Evolutionary conservation across 2,797 vertebrate genomes (phyloP).

Genomic region (Lepilemur ruficaudatus): DNA sequence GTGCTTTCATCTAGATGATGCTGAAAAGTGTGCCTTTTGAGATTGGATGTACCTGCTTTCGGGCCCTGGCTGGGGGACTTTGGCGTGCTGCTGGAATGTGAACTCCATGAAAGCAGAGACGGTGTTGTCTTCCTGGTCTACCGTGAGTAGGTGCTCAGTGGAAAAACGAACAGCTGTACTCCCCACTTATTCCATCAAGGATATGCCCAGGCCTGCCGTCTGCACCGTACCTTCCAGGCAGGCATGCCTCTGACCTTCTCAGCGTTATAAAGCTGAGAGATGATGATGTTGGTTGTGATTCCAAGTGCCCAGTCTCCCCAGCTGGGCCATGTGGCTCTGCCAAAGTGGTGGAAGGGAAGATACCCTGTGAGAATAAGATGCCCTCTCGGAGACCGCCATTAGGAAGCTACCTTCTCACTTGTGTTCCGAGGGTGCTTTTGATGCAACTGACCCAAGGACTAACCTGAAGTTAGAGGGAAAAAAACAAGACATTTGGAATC

Average conservation of each 20-base stretch:
- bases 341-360: background rate
- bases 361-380: rapidly evolving
- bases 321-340: rapidly evolving
- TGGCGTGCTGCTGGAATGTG: background rate
- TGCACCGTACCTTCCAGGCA: background rate
- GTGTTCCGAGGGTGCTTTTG: background rate
- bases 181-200: background rate
- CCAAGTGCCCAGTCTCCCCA: background rate
- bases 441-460: background rate
- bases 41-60: background rate
- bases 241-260: background rate
- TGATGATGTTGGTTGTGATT: background rate
- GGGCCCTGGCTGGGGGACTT: background rate
- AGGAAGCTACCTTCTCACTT: background rate
- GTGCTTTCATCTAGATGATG: background rate
- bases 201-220: background rate
- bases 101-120: background rate
- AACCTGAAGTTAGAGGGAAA: background rate
- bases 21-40: background rate
- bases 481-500: background rate
- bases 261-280: background rate
- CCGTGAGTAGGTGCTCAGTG: background rate
- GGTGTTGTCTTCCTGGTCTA: background rate
- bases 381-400: too few species aligned
- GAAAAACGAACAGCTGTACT: background rate